Evolutionary conservation across 1,140 invertebrate species (phyloP).

Genomic region (Sinonovacula constricta): DNA sequence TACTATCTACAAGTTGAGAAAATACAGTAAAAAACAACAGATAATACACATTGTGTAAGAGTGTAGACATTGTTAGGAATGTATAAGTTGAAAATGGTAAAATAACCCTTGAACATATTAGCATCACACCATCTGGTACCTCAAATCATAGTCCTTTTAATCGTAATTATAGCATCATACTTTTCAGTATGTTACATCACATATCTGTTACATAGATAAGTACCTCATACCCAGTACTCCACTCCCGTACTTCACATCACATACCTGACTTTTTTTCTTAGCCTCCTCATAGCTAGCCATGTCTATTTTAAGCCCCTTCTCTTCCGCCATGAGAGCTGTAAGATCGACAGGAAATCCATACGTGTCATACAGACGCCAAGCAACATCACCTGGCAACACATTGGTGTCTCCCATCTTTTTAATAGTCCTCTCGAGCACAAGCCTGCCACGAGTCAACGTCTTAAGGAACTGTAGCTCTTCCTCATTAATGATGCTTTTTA

Average conservation of each 20-base stretch:
- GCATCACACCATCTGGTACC: too few relatives aligned
- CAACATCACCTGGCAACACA: conserved; percentile 91
- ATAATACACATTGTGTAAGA: too few relatives aligned
- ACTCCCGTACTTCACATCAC: not conserved
- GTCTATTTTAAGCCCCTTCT: conserved; percentile 93
- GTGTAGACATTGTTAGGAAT: too few relatives aligned
- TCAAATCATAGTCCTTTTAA: too few relatives aligned
- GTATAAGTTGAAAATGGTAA: too few relatives aligned
- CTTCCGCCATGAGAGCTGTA: conserved; percentile 98
- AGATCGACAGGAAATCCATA: conserved; percentile 99
- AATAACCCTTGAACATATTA: too few relatives aligned
- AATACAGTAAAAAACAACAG: too few relatives aligned
- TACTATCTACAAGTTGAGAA: too few relatives aligned
- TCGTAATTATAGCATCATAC: too few relatives aligned
- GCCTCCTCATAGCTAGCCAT: conserved; percentile 94
- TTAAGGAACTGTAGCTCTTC: conserved; percentile 99
- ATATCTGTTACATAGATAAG: too few relatives aligned
- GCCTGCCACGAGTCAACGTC: conserved; percentile 93
- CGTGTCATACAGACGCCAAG: conserved; percentile 99
- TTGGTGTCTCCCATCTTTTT: conserved; percentile 85
- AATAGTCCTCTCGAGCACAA: conserved; percentile 94
- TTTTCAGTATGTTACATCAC: too few relatives aligned
- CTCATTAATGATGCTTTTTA: conserved; percentile 95
- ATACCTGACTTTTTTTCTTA: conserved; percentile 92
- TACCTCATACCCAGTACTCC: too few relatives aligned